A percentile compares a stretch with the other conserved stretches of the same genome.
These are phyloP conservation scores for Solen grandis DNA, from an alignment of 1,140 invertebrate species.

Conservation along the genomic window DNA sequence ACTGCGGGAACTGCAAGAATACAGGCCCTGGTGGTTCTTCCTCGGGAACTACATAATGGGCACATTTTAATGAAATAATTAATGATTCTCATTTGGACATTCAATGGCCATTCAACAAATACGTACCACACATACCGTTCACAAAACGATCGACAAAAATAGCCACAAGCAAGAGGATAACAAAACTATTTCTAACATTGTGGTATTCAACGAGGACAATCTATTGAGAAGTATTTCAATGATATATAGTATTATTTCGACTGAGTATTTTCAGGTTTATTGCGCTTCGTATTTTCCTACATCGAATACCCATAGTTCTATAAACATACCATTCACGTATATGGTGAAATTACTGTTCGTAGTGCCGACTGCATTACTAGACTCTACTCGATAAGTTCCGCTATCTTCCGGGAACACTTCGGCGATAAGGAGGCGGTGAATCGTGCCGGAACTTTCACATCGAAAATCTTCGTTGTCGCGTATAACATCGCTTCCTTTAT, in stretches of 20 bases:
- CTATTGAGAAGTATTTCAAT: too few relatives aligned
- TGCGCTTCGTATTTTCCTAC: too few relatives aligned
- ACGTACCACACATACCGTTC: background rate
- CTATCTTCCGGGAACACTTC: constrained; percentile 97
- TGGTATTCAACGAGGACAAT: too few relatives aligned
- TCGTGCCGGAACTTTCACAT: constrained; percentile 94
- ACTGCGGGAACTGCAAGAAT: constrained; percentile 94
- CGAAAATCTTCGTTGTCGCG: constrained; percentile 98
- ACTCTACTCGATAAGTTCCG: constrained; percentile 96
- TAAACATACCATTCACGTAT: constrained; percentile 75
- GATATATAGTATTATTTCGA: too few relatives aligned
- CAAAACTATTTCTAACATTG: too few relatives aligned
- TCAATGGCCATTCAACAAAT: background rate
- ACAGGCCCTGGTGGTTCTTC: constrained; percentile 91
- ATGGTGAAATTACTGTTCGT: constrained; percentile 81
- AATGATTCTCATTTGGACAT: background rate
- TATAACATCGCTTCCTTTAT: constrained; percentile 98
- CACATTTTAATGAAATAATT: background rate
- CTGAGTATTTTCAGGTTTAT: too few relatives aligned
- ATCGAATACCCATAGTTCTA: too few relatives aligned
- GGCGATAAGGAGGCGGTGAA: constrained; percentile 93
- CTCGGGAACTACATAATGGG: constrained; percentile 86
- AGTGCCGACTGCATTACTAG: constrained; percentile 92
- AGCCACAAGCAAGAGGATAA: too few relatives aligned
- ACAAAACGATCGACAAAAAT: background rate